Percentiles rank a stretch among this genome's conserved stretches.
Conservation (phyloP, 2,797 vertebrate genomes). For the Pangasius larnaudii region DNA sequence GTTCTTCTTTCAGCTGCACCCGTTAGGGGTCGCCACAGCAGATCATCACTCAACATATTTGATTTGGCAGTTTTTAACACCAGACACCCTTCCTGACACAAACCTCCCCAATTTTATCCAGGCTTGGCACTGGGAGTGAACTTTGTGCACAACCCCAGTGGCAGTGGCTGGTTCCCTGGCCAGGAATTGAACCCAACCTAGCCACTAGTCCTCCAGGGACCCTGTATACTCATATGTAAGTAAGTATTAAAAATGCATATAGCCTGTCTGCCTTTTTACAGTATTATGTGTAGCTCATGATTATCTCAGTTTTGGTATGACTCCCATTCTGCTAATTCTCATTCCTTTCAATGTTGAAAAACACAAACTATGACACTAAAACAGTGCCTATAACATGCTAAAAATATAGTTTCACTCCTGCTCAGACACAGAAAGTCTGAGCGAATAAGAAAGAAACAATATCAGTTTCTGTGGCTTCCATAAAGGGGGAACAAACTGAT, state of each 20-base stretch:
- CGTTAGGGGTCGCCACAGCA: too few species aligned
- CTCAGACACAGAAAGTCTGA: neutral
- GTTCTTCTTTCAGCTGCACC: too few species aligned
- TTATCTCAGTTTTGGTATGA: neutral
- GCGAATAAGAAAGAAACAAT: neutral
- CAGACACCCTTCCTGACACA: too few species aligned
- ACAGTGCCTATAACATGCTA: neutral
- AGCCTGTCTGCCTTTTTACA: neutral
- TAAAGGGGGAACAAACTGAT: neutral
- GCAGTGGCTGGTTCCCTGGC: too few species aligned
- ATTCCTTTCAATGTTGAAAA: neutral
- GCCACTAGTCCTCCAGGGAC: too few species aligned
- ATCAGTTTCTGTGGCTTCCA: neutral
- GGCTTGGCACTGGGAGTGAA: too few species aligned
- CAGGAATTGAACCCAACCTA: too few species aligned
- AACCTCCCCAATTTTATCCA: too few species aligned
- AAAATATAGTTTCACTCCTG: neutral
- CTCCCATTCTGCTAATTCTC: neutral
- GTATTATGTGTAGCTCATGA: neutral
- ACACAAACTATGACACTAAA: neutral
- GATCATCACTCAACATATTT: too few species aligned
- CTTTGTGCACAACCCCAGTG: too few species aligned
- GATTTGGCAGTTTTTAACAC: too few species aligned
- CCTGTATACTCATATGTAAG: neutral
- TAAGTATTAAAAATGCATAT: neutral